phyloP scores from a whole-genome alignment of 2,888 invertebrate species.

The Falcaria lacertinaria region DNA sequence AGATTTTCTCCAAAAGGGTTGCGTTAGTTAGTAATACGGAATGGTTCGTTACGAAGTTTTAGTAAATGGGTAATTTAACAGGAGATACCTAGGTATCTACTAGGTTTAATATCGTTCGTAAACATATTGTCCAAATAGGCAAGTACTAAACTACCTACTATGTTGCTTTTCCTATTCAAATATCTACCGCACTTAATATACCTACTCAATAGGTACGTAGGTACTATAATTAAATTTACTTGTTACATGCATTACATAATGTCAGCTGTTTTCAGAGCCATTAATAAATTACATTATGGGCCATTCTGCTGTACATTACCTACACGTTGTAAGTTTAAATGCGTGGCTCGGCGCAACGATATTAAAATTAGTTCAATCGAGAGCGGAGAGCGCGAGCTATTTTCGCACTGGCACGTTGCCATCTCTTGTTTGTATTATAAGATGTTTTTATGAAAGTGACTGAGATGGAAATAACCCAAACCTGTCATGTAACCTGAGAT shows the following conservation, averaged over 20 bases:
- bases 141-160: no score
- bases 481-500: conserved; percentile 76
- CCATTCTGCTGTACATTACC: conserved; percentile 29
- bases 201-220: no score
- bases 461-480: conserved; percentile 77
- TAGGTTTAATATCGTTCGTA: no score
- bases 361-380: conserved; percentile 75
- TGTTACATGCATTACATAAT: conserved; percentile 4
- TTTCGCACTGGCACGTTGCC: conserved; percentile 70
- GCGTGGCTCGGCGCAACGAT: conserved; percentile 53
- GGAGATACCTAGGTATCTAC: no score
- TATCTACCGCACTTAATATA: no score
- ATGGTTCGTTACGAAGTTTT: no score
- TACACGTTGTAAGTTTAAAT: conserved; percentile 53
- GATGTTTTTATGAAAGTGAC: conserved; percentile 79
- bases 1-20: no score
- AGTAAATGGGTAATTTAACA: no score
- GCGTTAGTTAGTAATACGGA: no score
- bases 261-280: conserved; percentile 4
- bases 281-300: conserved; percentile 9
- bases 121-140: no score
- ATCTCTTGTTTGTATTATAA: conserved; percentile 79
- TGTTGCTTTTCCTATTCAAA: no score
- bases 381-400: conserved; percentile 72
- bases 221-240: neutral